Conservation (phyloP, 2,888 invertebrate species). For the Acronicta psi region DNA sequence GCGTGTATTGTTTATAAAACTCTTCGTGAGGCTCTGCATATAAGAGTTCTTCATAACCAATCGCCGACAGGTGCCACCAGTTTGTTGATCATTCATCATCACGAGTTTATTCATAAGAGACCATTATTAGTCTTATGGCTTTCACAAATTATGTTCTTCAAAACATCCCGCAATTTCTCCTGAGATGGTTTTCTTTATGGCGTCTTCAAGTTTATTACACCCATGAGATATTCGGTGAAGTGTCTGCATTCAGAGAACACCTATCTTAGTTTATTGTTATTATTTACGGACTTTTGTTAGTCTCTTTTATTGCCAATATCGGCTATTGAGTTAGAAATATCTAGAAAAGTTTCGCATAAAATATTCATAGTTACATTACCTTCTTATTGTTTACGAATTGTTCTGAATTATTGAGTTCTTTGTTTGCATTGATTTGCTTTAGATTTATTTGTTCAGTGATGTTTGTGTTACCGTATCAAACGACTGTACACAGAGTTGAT, state of each 20-base stretch:
- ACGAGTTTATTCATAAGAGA: conserved; percentile 31
- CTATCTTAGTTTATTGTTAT: conserved; percentile 53
- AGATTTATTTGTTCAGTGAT: conserved; percentile 10
- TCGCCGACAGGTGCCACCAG: no score
- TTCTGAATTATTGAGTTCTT: conserved; percentile 21
- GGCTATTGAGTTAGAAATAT: conserved; percentile 21
- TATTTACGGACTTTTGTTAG: conserved; percentile 43
- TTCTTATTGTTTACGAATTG: conserved; percentile 11
- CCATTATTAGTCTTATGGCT: conserved; percentile 38
- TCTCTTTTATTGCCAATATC: conserved; percentile 39
- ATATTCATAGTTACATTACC: conserved; percentile 28
- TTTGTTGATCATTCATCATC: conserved; percentile 4
- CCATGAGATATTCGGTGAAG: conserved; percentile 46
- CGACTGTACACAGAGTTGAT: conserved; percentile 5
- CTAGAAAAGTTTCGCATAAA: conserved; percentile 26
- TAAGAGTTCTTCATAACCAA: no score
- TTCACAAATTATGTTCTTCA: conserved; percentile 44
- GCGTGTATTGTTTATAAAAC: no score
- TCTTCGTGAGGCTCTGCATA: no score
- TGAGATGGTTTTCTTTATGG: conserved; percentile 46
- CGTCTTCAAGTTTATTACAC: conserved; percentile 51
- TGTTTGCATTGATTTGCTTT: conserved; percentile 9
- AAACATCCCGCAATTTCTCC: conserved; percentile 50
- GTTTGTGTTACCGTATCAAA: background rate
- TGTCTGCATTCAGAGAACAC: conserved; percentile 46